Evolutionary conservation across 2,797 vertebrate genomes (phyloP).

Genomic region (Artibeus lituratus): DNA sequence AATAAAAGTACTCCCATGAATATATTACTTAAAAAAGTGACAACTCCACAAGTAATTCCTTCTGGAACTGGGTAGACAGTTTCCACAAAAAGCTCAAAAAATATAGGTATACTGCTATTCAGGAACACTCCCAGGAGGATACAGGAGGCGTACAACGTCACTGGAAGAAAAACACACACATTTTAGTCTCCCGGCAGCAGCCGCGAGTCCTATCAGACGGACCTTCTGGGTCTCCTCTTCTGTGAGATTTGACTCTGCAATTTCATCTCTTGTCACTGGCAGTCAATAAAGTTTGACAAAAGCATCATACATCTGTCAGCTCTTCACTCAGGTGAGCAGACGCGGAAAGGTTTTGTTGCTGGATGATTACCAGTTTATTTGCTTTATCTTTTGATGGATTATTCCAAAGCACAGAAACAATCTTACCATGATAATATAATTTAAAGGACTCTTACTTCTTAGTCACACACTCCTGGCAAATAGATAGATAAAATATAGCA

Average conservation of each 20-base stretch:
- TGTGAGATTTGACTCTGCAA: neutral
- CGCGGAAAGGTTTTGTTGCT: neutral
- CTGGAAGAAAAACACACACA: constrained; percentile 80
- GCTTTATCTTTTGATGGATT: constrained; percentile 11
- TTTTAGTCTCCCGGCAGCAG: neutral
- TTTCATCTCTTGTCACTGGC: neutral
- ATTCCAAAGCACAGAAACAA: constrained; percentile 32
- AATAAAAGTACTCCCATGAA: constrained; percentile 95
- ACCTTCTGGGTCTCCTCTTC: neutral
- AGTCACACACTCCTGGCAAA: neutral
- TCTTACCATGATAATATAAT: constrained; percentile 9
- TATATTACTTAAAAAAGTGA: constrained; percentile 96
- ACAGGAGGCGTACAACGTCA: constrained; percentile 95
- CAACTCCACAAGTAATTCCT: constrained; percentile 98
- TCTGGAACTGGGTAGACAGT: constrained; percentile 98
- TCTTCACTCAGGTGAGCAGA: neutral
- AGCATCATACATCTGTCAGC: neutral
- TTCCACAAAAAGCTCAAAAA: constrained; percentile 98
- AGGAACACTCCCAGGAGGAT: constrained; percentile 97
- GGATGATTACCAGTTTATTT: constrained; percentile 5
- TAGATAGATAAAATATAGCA: neutral
- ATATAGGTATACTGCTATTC: constrained; percentile 97
- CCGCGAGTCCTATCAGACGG: neutral
- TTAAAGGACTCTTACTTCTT: neutral
- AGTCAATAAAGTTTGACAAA: neutral